Percentiles rank a stretch among this genome's conserved stretches.
Evolutionary conservation across 2,113 vertebrate genomes (phyloP).

Genomic region (Procavia capensis): DNA sequence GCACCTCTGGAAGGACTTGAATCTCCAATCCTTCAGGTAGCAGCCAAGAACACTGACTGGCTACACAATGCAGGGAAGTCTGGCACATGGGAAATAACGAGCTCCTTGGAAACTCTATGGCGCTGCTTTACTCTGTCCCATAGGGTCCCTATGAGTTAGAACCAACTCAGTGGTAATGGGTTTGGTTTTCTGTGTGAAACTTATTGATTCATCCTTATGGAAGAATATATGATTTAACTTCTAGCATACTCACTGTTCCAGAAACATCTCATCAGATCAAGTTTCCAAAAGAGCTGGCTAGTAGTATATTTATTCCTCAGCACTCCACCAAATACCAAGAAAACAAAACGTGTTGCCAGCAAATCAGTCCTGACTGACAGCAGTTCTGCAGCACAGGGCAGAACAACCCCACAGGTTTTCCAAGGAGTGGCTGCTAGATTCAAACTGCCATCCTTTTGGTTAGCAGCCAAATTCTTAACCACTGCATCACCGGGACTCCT

Average conservation of each 20-base stretch:
- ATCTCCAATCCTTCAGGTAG: neutral
- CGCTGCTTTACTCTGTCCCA: too few species aligned
- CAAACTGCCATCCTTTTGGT: too few species aligned
- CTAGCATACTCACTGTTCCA: neutral
- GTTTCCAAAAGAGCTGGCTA: neutral
- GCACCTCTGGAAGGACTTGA: neutral
- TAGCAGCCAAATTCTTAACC: too few species aligned
- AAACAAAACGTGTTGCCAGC: too few species aligned
- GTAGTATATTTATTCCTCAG: neutral
- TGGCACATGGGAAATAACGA: neutral
- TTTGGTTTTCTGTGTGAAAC: neutral
- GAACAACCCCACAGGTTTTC: too few species aligned
- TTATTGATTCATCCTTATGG: neutral
- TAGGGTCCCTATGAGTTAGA: too few species aligned
- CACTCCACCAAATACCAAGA: neutral
- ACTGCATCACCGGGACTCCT: too few species aligned
- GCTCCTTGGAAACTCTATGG: too few species aligned
- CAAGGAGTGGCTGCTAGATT: too few species aligned
- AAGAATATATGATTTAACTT: neutral
- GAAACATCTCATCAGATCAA: neutral
- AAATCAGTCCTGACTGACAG: too few species aligned
- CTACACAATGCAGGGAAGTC: neutral
- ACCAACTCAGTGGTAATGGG: neutral
- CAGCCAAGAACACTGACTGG: neutral
- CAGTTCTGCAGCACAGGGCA: too few species aligned